Evolutionary conservation across 2,797 vertebrate species (phyloP).

Genomic region (Ambastaia sidthimunki): DNA sequence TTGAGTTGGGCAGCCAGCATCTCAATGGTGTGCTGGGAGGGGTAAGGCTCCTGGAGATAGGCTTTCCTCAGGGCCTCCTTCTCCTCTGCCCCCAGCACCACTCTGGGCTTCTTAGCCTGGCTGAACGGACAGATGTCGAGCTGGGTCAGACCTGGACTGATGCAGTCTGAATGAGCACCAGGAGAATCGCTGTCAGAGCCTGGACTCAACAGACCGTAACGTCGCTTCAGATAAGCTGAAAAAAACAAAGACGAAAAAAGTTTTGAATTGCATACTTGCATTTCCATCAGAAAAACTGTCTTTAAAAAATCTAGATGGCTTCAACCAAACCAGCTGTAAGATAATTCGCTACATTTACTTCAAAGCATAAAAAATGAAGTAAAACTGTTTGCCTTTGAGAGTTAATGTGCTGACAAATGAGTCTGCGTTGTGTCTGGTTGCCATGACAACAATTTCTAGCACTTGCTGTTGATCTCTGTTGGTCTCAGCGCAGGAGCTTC

Average conservation of each 20-base stretch:
- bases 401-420: too few species aligned
- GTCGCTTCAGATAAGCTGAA: conserved; percentile 93
- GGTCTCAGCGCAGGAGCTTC: too few species aligned
- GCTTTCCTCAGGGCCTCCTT: conserved; percentile 94
- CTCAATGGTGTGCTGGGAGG: conserved; percentile 97
- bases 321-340: too few species aligned
- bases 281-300: not conserved
- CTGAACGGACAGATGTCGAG: conserved; percentile 88
- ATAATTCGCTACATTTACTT: too few species aligned
- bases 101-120: conserved; percentile 93
- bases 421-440: too few species aligned
- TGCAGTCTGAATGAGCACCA: conserved; percentile 85
- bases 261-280: too few species aligned
- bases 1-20: conserved; percentile 93
- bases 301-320: not conserved
- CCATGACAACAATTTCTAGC: too few species aligned
- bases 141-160: conserved; percentile 85
- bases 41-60: conserved; percentile 95
- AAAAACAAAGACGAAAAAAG: not conserved
- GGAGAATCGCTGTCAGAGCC: conserved; percentile 95
- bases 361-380: too few species aligned
- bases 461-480: too few species aligned
- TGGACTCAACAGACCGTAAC: conserved; percentile 91
- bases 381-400: too few species aligned
- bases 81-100: conserved; percentile 94